Base-by-base conservation (phyloP, 2,797 vertebrate genomes). In the Zenarchopterus dispar region DNA sequence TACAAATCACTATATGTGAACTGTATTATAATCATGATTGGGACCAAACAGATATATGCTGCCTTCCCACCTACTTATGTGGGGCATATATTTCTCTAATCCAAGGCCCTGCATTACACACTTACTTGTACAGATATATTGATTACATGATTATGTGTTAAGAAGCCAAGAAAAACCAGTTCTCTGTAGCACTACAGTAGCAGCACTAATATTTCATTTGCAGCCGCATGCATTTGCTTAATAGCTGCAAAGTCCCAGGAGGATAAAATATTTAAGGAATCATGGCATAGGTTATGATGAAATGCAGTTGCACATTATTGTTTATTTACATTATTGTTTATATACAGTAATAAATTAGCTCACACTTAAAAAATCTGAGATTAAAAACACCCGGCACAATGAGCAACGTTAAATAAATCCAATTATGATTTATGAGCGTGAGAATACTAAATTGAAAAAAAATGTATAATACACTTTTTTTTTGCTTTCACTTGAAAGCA, bases 51-150 rank as follows among this genome's bases (percentile, higher is more conserved):
- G 91, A 91, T 90, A 85, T 67, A 86, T 69, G 67, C 83, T 84
- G 84, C 86, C 81, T 85, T 76, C 80, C 71, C 56, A 67, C 45
- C 88, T 90, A 89, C 90, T 91, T 91, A 91, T 81, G 57, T 74
- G 69, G 26, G 77, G 78, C 76, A 87, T 86, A 88, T 85, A 90
- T 91, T 90, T 89, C 78, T 73, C 69, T 89, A 86, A 91, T 92
- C 76, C 67, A 5, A 67, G 59, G 51, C 65, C 78, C 82, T 75
- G 71, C 84, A 87, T 86, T 73, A 75, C 74, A 87, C 73, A 87
- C 64, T 73, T 91, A 80, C 80, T 85, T 71, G 67, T 70, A 81
- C 75, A 61, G 62, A 59, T 55, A 47, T 90, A 92, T 90, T 87
- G 89, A 92, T 91, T 85, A 82, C 74, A 83, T 69, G 78, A 82